Evolutionary conservation across 2,113 vertebrate genomes (phyloP).

Genomic region (Amblyornis subalaris): DNA sequence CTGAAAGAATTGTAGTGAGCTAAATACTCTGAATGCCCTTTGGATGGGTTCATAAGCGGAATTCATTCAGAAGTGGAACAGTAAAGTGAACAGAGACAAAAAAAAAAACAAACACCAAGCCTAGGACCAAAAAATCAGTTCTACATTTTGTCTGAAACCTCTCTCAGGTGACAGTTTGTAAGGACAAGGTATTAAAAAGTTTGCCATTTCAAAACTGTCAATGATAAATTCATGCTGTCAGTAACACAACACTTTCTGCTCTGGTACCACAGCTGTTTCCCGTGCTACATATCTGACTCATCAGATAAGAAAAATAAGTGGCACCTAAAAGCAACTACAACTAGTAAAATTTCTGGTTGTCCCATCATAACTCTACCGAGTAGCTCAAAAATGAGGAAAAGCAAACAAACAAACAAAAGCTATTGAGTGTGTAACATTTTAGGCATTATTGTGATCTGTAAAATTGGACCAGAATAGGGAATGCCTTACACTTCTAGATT

Average conservation of each 20-base stretch:
- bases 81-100: neutral
- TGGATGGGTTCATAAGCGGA: neutral
- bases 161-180: neutral
- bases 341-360: neutral
- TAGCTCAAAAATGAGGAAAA: neutral
- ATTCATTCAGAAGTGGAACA: neutral
- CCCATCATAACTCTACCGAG: neutral
- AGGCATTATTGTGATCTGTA: neutral
- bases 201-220: neutral
- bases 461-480: neutral
- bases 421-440: neutral
- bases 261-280: neutral
- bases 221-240: neutral
- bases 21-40: neutral
- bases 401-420: neutral
- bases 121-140: neutral
- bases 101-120: neutral
- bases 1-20: neutral
- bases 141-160: neutral
- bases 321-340: fast-evolving
- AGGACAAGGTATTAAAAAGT: neutral
- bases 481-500: neutral
- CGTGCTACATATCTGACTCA: neutral
- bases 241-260: neutral
- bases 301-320: neutral